Base-by-base conservation (phyloP, 2,888 invertebrate genomes). In the Plusia festucae region DNA sequence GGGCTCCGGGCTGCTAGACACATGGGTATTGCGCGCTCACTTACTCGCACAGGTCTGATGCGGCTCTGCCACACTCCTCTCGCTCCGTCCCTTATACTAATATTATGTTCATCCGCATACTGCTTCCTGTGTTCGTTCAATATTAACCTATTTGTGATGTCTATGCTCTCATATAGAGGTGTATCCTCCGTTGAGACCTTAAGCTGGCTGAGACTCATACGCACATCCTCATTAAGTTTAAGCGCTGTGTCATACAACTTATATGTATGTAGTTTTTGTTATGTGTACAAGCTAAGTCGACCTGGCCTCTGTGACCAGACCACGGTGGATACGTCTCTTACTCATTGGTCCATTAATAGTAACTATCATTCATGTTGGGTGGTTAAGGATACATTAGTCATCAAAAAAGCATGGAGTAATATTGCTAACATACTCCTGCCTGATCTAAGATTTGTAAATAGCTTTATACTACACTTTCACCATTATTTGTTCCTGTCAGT, bases 11-110 rank as follows among this genome's bases (percentile, higher is more conserved):
- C 93, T 95, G 88, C 93, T 95, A 90, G 95, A 95, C 93, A 95
- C 94, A 88, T 95, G 95, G 95, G 95, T 95, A 95, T 95, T 95
- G 94, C 94, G 94, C 94, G 95, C 95, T 94, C 95, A 93, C 94
- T 95, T 94, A 93, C 93, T 94, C 92, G 93, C 94, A 92, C 94
- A 95, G 95, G 95, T 95, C 94, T 94, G 94, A 91, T 89, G 91
- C 92, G 87, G 85, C 87, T 84, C 85, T 79, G 81, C 85, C 87
- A 82, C 85, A 69, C 84, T 83, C 85, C 85, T 86, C 88, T 77
- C 86, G 76, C 86, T 73, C 69, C 73, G 67, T 56, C 65, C 70
- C 68, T 40, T 11, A 11, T 18, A 65, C 76, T 65, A 73, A 82
- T 79, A 73, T 76, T 71, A 67, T 20, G 51, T 58, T 76, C 78